Percentiles rank a stretch among this genome's conserved stretches.
Conservation (phyloP, 2,888 invertebrate genomes). For the Lasioglossum malachurum region DNA sequence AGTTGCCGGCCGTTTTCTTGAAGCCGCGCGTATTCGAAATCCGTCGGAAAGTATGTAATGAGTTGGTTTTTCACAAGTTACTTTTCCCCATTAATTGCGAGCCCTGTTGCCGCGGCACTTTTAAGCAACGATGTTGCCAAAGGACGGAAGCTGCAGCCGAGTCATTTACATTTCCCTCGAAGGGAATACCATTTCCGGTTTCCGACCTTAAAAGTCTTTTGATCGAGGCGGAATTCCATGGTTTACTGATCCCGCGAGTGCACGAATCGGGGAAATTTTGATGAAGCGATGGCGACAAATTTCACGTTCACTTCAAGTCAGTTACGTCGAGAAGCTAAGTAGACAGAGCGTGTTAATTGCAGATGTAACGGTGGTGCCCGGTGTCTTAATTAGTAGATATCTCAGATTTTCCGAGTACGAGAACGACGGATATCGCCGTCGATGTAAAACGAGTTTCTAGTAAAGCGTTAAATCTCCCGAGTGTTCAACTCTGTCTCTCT, state of each 20-base stretch:
- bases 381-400: slow-evolving; percentile 36
- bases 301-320: slow-evolving; percentile 18
- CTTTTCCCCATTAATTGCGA: slow-evolving; percentile 6
- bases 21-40: neutral
- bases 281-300: slow-evolving; percentile 24
- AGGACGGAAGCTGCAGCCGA: neutral
- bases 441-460: neutral
- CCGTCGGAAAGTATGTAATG: neutral
- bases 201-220: slow-evolving; percentile 13
- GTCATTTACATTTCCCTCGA: neutral
- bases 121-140: neutral
- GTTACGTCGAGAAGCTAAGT: slow-evolving; percentile 9
- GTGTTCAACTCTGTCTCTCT: neutral
- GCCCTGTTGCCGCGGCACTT: neutral
- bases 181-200: neutral
- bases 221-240: slow-evolving; percentile 35
- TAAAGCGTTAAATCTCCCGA: neutral
- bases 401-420: neutral
- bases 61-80: neutral
- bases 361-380: neutral
- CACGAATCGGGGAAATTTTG: slow-evolving; percentile 19
- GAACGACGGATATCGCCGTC: neutral
- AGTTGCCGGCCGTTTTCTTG: neutral
- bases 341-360: neutral
- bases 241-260: slow-evolving; percentile 18